These are phyloP conservation scores for Zaprionus africanus DNA, from an alignment of 1,140 invertebrate genomes.

Conservation along the genomic window DNA sequence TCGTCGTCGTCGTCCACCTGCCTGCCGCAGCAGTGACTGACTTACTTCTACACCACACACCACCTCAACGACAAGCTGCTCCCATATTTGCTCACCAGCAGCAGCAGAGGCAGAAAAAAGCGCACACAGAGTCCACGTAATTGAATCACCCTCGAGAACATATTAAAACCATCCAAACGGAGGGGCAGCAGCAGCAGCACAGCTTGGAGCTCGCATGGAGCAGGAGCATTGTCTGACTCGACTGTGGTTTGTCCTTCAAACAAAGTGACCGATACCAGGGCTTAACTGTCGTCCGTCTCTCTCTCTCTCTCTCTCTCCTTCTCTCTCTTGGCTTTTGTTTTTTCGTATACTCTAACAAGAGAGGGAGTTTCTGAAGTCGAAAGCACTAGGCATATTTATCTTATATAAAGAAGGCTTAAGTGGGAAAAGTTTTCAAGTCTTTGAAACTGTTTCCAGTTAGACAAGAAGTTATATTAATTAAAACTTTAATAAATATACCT, in stretches of 20 bases:
- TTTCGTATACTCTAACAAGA: constrained; percentile 8
- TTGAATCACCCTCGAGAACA: constrained; percentile 81
- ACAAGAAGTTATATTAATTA: too few relatives aligned
- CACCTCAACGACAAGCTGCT: constrained; percentile 2
- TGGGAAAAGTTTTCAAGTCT: too few relatives aligned
- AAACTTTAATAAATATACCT: too few relatives aligned
- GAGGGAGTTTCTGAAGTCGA: neutral
- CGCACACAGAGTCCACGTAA: constrained; percentile 72
- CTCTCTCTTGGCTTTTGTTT: constrained; percentile 29
- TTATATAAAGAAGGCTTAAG: too few relatives aligned
- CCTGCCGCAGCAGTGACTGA: constrained; percentile 18
- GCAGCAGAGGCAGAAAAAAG: constrained; percentile 45
- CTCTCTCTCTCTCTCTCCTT: constrained; percentile 11
- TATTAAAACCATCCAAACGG: constrained; percentile 72
- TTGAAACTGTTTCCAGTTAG: too few relatives aligned
- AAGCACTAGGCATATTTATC: too few relatives aligned
- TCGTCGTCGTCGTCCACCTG: constrained; percentile 41
- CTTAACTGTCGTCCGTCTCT: constrained; percentile 42
- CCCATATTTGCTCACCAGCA: constrained; percentile 45
- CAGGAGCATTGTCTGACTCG: constrained; percentile 51
- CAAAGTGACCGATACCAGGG: constrained; percentile 73
- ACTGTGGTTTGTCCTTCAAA: constrained; percentile 75
- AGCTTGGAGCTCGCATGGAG: constrained; percentile 27
- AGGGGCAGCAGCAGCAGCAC: constrained; percentile 20
- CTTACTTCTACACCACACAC: constrained; percentile 27